These are phyloP conservation scores for Volucella bombylans DNA, from an alignment of 2,888 invertebrate species.

Conservation along the genomic window DNA sequence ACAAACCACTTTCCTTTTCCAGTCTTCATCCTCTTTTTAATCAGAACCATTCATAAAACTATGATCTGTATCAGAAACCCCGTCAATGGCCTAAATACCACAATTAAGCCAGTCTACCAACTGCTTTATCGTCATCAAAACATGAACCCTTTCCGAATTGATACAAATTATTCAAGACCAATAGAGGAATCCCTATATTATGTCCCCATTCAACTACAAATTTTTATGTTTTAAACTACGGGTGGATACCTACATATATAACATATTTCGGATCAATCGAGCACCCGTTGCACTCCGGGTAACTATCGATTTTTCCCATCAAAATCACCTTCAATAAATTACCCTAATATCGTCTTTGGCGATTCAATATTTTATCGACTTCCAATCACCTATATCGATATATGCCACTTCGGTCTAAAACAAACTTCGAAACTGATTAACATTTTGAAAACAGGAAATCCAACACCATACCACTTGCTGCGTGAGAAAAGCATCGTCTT, in stretches of 20 bases:
- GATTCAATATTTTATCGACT: slow-evolving; percentile 29
- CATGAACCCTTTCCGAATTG: slow-evolving; percentile 18
- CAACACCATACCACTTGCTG: slow-evolving; percentile 9
- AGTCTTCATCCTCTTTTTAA: background rate
- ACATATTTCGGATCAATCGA: background rate
- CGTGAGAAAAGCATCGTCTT: slow-evolving; percentile 27
- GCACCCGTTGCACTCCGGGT: slow-evolving; percentile 30
- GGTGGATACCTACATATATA: slow-evolving; percentile 18
- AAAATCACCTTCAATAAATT: slow-evolving; percentile 40
- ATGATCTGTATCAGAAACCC: slow-evolving; percentile 3
- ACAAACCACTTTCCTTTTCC: too few relatives aligned
- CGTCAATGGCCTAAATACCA: slow-evolving; percentile 21
- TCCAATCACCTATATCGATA: slow-evolving; percentile 1
- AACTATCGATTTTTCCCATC: slow-evolving; percentile 31
- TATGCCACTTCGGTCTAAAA: background rate
- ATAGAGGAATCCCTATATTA: background rate
- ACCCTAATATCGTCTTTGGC: slow-evolving; percentile 43
- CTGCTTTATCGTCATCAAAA: slow-evolving; percentile 25
- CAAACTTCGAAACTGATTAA: slow-evolving; percentile 8
- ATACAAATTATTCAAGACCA: slow-evolving; percentile 39
- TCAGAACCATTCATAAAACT: slow-evolving; percentile 44
- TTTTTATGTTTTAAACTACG: slow-evolving; percentile 17
- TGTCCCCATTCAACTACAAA: slow-evolving; percentile 25
- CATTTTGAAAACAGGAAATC: slow-evolving; percentile 28
- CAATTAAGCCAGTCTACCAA: slow-evolving; percentile 42